Percentiles rank a stretch among this genome's conserved stretches.
These are phyloP conservation scores for Acrossocheilus wenchowensis DNA, from an alignment of 2,797 vertebrate species.

Conservation along the genomic window DNA sequence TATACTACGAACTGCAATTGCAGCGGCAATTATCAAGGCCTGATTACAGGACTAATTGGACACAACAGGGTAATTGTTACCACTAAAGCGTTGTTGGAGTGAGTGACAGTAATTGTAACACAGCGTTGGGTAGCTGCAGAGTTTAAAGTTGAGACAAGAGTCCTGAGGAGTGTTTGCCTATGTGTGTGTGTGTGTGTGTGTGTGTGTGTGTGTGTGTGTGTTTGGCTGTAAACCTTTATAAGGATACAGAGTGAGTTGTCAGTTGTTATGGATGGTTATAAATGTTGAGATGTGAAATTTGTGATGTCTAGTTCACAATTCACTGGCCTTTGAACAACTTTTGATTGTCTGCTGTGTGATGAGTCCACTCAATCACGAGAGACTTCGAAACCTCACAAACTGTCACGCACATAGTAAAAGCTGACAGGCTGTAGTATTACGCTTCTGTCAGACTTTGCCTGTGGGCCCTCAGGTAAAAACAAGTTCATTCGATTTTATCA, in stretches of 20 bases:
- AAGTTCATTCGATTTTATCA: constrained; percentile 41
- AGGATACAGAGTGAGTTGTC: constrained; percentile 33
- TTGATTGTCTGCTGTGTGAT: constrained; percentile 35
- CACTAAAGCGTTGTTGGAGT: constrained; percentile 60
- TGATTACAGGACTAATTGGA: constrained; percentile 78
- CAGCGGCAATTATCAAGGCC: constrained; percentile 67
- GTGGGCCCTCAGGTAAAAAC: constrained; percentile 56
- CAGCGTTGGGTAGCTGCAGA: constrained; percentile 40
- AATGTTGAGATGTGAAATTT: constrained; percentile 31
- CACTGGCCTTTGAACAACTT: constrained; percentile 38
- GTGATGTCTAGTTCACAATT: constrained; percentile 40
- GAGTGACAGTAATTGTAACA: constrained; percentile 66
- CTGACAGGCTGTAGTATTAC: constrained; percentile 53
- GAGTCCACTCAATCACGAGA: constrained; percentile 29
- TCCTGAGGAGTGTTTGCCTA: neutral
- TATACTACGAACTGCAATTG: constrained; percentile 69
- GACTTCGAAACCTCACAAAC: constrained; percentile 14
- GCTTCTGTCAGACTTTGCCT: constrained; percentile 54
- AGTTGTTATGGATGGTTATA: constrained; percentile 33
- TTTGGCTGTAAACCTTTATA: constrained; percentile 14
- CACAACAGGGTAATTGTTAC: constrained; percentile 73
- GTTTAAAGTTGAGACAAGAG: constrained; percentile 57
- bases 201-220: neutral
- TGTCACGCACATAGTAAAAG: constrained; percentile 11
- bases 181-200: neutral